phyloP scores from a whole-genome alignment of 2,888 invertebrate species.

The Orthosia incerta region DNA sequence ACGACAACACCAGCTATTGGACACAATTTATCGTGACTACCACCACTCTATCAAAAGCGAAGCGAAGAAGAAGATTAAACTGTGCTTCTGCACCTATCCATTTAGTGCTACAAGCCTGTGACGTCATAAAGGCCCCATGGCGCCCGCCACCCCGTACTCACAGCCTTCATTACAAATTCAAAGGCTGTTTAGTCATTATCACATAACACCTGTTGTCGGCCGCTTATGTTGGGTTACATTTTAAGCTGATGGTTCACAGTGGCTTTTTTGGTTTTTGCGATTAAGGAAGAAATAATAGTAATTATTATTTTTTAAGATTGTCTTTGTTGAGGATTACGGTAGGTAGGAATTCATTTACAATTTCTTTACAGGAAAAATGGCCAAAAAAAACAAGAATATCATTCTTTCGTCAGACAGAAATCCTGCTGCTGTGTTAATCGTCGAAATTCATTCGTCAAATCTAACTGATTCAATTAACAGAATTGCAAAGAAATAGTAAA shows the following conservation, averaged over 20 bases:
- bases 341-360: neutral
- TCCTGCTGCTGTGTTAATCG: too few species aligned
- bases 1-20: too few species aligned
- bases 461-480: too few species aligned
- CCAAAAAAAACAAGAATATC: neutral
- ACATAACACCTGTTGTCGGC: constrained; percentile 87
- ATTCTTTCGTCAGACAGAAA: too few species aligned
- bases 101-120: constrained; percentile 51
- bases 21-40: too few species aligned
- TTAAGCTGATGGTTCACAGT: constrained; percentile 59
- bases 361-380: neutral
- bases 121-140: constrained; percentile 72
- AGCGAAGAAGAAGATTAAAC: too few species aligned
- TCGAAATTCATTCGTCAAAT: too few species aligned
- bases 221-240: constrained; percentile 71
- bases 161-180: constrained; percentile 87
- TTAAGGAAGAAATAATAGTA: neutral
- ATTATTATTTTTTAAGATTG: neutral
- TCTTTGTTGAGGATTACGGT: neutral
- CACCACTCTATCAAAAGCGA: too few species aligned
- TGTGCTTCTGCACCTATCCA: constrained; percentile 13
- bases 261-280: constrained; percentile 32
- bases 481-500: too few species aligned
- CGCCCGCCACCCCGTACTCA: constrained; percentile 74
- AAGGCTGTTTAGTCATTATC: constrained; percentile 89